Conservation (phyloP, 2,888 invertebrate genomes). For the Acleris literana region DNA sequence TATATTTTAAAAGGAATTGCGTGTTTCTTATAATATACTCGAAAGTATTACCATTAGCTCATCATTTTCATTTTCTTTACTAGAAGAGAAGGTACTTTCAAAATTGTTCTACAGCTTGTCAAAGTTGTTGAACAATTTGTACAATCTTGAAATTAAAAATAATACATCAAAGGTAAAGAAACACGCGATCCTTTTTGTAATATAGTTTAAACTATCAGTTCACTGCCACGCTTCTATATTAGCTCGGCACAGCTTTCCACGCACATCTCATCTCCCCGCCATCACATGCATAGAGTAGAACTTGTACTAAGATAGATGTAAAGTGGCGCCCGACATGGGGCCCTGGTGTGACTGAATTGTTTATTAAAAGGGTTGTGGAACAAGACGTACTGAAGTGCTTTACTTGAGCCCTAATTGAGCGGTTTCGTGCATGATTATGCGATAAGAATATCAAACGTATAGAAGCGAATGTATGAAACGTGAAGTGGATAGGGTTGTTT, state of each 20-base stretch:
- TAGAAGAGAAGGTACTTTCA: too few species aligned
- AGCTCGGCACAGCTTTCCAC: slow-evolving; percentile 55
- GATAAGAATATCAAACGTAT: slow-evolving; percentile 4
- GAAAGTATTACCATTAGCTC: too few species aligned
- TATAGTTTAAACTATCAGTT: slow-evolving; percentile 36
- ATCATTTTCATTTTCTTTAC: too few species aligned
- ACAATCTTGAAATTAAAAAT: background rate
- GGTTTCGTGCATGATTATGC: slow-evolving; percentile 42
- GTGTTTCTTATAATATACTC: slow-evolving; percentile 8
- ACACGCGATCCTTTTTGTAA: slow-evolving; percentile 36
- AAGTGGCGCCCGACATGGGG: slow-evolving; percentile 40
- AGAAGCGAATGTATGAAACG: background rate
- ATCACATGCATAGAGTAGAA: slow-evolving; percentile 43
- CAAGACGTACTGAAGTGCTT: slow-evolving; percentile 52
- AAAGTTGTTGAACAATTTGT: background rate
- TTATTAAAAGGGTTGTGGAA: slow-evolving; percentile 79
- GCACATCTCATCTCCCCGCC: slow-evolving; percentile 49
- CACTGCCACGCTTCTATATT: slow-evolving; percentile 54
- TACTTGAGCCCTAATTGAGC: slow-evolving; percentile 58
- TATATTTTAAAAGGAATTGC: slow-evolving; percentile 8
- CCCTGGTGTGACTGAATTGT: slow-evolving; percentile 36
- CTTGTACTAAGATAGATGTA: slow-evolving; percentile 38
- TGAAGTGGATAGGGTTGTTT: background rate
- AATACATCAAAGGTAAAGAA: slow-evolving; percentile 1
- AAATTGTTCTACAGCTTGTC: background rate